These are phyloP conservation scores for Oreochromis grahami DNA, from an alignment of 2,797 vertebrate species.

Conservation along the genomic window DNA sequence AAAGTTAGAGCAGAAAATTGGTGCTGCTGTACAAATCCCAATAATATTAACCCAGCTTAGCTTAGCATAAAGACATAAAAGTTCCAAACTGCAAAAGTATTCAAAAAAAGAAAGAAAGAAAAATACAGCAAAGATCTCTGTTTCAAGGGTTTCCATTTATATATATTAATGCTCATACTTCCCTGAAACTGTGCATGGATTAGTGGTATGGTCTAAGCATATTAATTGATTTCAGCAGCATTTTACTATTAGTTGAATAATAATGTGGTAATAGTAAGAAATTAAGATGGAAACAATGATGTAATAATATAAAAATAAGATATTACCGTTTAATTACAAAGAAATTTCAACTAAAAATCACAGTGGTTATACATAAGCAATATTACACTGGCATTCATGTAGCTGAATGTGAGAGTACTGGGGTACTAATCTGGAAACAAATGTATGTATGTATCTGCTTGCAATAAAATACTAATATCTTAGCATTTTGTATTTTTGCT, in stretches of 20 bases:
- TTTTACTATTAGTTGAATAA: background rate
- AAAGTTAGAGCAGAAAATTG: background rate
- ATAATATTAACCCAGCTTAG: background rate
- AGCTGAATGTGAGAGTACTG: background rate
- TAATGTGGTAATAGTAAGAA: background rate
- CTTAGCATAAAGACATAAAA: background rate
- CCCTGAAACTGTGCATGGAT: background rate
- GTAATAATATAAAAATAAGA: background rate
- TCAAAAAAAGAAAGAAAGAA: background rate
- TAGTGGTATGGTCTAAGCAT: background rate
- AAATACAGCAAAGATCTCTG: accelerated
- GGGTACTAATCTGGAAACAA: background rate
- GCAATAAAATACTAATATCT: background rate
- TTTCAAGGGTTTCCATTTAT: background rate
- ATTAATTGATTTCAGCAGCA: background rate
- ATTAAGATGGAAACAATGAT: background rate
- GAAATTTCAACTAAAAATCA: background rate
- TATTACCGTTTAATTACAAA: background rate
- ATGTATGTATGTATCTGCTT: background rate
- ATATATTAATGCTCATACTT: background rate
- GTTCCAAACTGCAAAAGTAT: background rate
- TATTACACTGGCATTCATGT: background rate
- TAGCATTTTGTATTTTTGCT: background rate
- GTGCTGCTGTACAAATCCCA: background rate
- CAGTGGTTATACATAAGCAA: background rate